phyloP scores from a whole-genome alignment of 1,140 invertebrate genomes.

The Hylyphantes graminicola region DNA sequence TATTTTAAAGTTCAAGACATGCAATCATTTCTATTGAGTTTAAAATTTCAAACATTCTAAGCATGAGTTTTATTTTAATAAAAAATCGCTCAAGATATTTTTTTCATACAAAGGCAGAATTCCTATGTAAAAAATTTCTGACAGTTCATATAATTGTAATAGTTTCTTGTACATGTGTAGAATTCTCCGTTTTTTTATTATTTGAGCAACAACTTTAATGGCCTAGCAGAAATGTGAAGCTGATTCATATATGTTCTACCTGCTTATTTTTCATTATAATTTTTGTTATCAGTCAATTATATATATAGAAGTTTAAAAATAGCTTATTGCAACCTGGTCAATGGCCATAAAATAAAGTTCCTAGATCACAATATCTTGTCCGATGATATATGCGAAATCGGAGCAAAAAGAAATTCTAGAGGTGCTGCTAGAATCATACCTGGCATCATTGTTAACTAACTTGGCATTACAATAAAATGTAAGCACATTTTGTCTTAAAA shows the following conservation, averaged over 20 bases:
- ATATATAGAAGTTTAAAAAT: constrained; percentile 42
- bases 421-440: constrained; percentile 35
- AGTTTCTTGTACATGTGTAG: constrained; percentile 57
- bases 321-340: constrained; percentile 38
- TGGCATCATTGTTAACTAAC: constrained; percentile 57
- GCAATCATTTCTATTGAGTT: no score
- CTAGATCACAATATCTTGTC: constrained; percentile 53
- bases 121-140: constrained; percentile 59
- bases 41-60: no score
- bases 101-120: constrained; percentile 36
- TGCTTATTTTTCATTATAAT: constrained; percentile 31
- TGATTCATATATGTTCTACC: constrained; percentile 3
- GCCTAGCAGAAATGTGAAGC: constrained; percentile 41
- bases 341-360: constrained; percentile 51
- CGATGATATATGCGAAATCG: constrained; percentile 32
- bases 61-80: constrained; percentile 41
- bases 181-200: constrained; percentile 41
- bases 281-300: constrained; percentile 55
- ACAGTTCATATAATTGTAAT: constrained; percentile 39
- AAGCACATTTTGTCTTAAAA: constrained; percentile 50
- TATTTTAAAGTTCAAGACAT: no score
- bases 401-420: constrained; percentile 13
- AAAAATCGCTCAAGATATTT: constrained; percentile 56
- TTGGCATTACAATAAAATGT: constrained; percentile 52
- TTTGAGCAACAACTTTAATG: constrained; percentile 53